Evolutionary conservation across 2,888 invertebrate genomes (phyloP).

Genomic region (Amphipyra tragopoginis): DNA sequence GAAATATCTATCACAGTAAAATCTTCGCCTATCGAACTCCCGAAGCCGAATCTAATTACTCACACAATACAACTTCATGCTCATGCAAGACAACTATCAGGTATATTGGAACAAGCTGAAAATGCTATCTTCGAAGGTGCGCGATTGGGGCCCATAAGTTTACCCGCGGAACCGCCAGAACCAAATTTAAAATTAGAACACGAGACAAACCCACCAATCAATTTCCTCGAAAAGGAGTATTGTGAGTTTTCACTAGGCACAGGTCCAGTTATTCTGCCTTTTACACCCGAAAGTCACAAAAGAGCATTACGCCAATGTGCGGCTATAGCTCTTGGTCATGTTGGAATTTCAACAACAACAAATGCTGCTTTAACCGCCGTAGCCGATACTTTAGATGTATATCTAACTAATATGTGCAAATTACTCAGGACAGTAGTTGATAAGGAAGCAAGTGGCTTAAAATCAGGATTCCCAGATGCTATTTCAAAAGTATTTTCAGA

Average conservation of each 20-base stretch:
- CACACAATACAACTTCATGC: conserved; percentile 85
- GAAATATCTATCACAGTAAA: conserved; percentile 86
- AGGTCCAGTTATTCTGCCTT: conserved; percentile 80
- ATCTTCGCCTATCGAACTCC: conserved; percentile 84
- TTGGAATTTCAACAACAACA: conserved; percentile 80
- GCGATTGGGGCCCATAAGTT: conserved; percentile 73
- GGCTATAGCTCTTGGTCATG: conserved; percentile 83
- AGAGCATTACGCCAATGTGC: conserved; percentile 83
- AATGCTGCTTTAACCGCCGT: conserved; percentile 79
- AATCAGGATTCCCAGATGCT: conserved; percentile 83
- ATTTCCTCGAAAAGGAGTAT: conserved; percentile 82
- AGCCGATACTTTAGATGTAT: conserved; percentile 81
- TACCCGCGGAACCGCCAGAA: conserved; percentile 78
- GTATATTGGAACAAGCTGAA: conserved; percentile 80
- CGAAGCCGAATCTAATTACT: conserved; percentile 82
- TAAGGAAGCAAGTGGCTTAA: conserved; percentile 80
- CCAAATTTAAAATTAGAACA: conserved; percentile 78
- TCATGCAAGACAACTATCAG: conserved; percentile 76
- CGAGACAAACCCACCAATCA: conserved; percentile 75
- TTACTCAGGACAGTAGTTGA: conserved; percentile 81
- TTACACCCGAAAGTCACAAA: conserved; percentile 85
- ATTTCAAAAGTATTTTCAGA: conserved; percentile 86
- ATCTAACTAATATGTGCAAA: conserved; percentile 84
- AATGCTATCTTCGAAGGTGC: conserved; percentile 77
- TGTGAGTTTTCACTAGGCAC: conserved; percentile 85